Percentiles rank a stretch among this genome's conserved stretches.
These are phyloP conservation scores for Zelleria hepariella DNA, from an alignment of 2,888 invertebrate species.

Conservation along the genomic window DNA sequence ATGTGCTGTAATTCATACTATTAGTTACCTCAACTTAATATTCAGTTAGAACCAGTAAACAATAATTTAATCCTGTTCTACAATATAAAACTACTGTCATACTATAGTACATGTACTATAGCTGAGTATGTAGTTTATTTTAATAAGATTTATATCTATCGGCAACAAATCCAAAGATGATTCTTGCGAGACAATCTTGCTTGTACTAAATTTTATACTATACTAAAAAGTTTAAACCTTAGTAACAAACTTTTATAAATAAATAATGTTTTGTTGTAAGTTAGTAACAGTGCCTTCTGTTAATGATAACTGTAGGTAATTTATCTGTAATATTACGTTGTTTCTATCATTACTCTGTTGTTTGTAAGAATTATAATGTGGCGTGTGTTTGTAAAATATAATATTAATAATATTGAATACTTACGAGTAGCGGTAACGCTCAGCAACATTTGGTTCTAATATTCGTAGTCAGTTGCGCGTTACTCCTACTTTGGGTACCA, in stretches of 20 bases:
- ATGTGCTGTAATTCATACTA: not conserved
- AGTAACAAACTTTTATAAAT: constrained; percentile 8
- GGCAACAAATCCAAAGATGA: not conserved
- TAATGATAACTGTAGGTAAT: constrained; percentile 26
- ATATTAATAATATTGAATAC: not conserved
- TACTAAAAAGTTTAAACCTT: constrained; percentile 5
- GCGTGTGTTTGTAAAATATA: constrained; percentile 8
- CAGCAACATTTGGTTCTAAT: not conserved
- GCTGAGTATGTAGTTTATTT: not conserved
- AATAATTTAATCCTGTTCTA: not conserved
- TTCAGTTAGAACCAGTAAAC: not conserved
- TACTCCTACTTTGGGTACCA: not conserved
- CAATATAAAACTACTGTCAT: not conserved
- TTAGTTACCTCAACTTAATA: not conserved
- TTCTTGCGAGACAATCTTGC: not conserved
- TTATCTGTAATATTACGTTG: constrained; percentile 16
- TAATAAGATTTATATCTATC: not conserved
- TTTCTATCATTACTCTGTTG: constrained; percentile 7
- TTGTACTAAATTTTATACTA: not conserved
- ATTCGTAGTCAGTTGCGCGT: not conserved
- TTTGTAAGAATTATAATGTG: constrained; percentile 7
- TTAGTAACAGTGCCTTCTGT: constrained; percentile 18
- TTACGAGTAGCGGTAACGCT: not conserved
- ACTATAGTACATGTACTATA: not conserved
- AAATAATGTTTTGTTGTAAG: no score